These are phyloP conservation scores for Micromesistius poutassou DNA, from an alignment of 2,797 vertebrate genomes.

Conservation along the genomic window DNA sequence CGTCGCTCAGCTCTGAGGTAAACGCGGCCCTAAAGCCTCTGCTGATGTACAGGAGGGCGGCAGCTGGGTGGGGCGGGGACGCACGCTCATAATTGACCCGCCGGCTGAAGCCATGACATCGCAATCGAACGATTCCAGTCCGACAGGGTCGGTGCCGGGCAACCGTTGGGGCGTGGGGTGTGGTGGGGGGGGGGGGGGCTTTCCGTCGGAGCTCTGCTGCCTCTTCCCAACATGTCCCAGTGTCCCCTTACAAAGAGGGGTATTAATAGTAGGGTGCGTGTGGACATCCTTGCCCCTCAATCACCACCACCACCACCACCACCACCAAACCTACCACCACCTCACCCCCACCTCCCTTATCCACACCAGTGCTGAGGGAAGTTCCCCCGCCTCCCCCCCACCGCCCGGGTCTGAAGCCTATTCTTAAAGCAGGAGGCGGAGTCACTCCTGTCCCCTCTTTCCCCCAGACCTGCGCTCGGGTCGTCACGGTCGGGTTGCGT, in stretches of 20 bases:
- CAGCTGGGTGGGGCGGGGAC: too few relatives aligned
- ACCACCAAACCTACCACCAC: background rate
- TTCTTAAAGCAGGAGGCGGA: slow-evolving; percentile 67
- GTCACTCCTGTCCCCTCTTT: slow-evolving; percentile 54
- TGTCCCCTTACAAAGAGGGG: slow-evolving; percentile 69
- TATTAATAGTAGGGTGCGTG: slow-evolving; percentile 70
- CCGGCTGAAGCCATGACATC: slow-evolving; percentile 27
- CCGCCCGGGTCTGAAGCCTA: slow-evolving; percentile 65
- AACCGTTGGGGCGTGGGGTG: background rate
- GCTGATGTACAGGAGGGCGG: too few relatives aligned
- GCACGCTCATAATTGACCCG: background rate
- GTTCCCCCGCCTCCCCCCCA: slow-evolving; percentile 18
- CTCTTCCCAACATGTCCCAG: slow-evolving; percentile 67
- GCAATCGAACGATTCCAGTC: slow-evolving; percentile 28
- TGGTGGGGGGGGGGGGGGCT: slow-evolving; percentile 31
- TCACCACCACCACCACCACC: background rate
- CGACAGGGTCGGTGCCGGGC: slow-evolving; percentile 3
- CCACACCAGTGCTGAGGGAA: slow-evolving; percentile 5
- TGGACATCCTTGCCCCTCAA: slow-evolving; percentile 15
- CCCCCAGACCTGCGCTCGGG: slow-evolving; percentile 62
- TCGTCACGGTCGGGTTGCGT: slow-evolving; percentile 63
- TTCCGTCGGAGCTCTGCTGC: slow-evolving; percentile 52
- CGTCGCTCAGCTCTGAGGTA: slow-evolving; percentile 13
- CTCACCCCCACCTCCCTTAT: background rate
- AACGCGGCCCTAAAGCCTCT: background rate